Evolutionary conservation across 2,888 invertebrate genomes (phyloP).

Genomic region (Aromia moschata): DNA sequence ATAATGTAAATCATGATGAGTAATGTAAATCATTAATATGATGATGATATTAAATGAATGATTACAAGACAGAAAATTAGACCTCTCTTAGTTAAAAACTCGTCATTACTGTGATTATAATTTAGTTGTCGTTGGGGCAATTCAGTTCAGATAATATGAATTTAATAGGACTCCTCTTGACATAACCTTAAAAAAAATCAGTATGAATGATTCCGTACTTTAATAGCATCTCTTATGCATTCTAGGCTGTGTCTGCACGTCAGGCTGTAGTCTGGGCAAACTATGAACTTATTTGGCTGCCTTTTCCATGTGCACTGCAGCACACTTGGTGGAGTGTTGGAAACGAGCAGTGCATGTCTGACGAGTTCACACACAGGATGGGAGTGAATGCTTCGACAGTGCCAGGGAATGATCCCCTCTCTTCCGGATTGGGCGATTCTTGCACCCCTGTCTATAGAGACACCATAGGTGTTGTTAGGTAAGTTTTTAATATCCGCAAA

Average conservation of each 20-base stretch:
- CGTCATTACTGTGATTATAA: no score
- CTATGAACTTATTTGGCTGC: constrained; percentile 69
- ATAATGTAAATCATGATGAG: no score
- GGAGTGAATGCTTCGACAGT: constrained; percentile 62
- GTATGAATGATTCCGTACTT: no score
- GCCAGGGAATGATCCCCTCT: constrained; percentile 52
- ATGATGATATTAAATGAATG: no score
- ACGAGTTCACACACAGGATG: constrained; percentile 61
- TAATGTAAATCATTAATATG: no score
- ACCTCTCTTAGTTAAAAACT: no score
- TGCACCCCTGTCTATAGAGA: constrained; percentile 56
- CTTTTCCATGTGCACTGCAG: constrained; percentile 70
- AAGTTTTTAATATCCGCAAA: constrained; percentile 39
- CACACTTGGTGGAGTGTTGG: constrained; percentile 64
- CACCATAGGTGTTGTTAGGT: constrained; percentile 58
- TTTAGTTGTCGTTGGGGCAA: no score
- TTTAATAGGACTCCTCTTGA: no score
- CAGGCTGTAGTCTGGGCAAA: constrained; percentile 68
- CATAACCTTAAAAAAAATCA: no score
- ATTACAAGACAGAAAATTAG: no score
- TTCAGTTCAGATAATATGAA: no score
- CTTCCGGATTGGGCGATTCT: constrained; percentile 49
- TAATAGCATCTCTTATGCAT: no score
- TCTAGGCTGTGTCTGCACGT: constrained; percentile 59
- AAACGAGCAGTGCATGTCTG: constrained; percentile 60